These are phyloP conservation scores for Premnoplex brunnescens DNA, from an alignment of 2,797 vertebrate genomes.

Conservation along the genomic window DNA sequence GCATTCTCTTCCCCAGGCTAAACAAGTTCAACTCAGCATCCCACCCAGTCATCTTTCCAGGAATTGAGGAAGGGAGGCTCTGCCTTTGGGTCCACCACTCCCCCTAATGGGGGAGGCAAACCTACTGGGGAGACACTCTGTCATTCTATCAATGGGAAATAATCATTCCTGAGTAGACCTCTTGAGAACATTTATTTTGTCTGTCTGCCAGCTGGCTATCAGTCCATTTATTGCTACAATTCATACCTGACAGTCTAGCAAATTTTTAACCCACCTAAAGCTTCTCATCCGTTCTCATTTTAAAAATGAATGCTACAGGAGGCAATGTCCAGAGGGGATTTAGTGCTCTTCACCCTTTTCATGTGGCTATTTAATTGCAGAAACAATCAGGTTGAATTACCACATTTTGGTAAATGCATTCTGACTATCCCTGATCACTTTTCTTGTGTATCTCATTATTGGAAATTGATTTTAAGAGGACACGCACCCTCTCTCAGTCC, in stretches of 20 bases:
- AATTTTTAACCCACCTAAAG: neutral
- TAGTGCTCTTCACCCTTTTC: neutral
- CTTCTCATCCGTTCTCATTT: neutral
- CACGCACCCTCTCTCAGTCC: neutral
- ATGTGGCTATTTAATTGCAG: neutral
- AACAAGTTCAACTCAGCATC: neutral
- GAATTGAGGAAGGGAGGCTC: accelerated
- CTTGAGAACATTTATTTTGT: neutral
- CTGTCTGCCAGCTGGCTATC: neutral
- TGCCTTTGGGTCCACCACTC: neutral
- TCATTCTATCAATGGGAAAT: neutral
- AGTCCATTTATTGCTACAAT: neutral
- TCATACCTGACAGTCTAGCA: neutral
- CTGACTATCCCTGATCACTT: neutral
- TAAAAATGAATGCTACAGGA: neutral
- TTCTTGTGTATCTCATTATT: neutral
- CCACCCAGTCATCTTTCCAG: accelerated
- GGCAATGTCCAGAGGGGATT: neutral
- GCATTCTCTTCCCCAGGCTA: neutral
- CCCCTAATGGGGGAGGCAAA: neutral
- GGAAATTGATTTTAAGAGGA: neutral
- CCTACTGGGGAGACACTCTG: neutral
- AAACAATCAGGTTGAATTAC: neutral
- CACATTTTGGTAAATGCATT: neutral
- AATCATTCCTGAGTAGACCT: neutral